Conservation (phyloP, 2,113 vertebrate genomes). For the Lichenostomus cassidix region DNA sequence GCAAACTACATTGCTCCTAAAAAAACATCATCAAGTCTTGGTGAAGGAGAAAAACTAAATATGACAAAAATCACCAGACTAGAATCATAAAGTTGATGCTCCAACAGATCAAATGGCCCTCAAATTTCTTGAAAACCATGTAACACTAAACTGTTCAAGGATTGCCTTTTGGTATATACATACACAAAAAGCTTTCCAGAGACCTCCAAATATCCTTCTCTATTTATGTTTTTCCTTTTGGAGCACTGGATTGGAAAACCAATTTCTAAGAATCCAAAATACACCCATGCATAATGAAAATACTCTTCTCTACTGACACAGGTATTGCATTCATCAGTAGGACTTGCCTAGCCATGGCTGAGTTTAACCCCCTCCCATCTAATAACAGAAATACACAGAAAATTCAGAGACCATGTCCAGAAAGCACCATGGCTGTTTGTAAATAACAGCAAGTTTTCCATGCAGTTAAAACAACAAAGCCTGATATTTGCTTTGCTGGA, state of each 20-base stretch:
- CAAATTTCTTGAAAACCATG: background rate
- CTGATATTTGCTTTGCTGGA: background rate
- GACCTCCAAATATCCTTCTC: background rate
- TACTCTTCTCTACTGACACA: background rate
- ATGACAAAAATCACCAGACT: background rate
- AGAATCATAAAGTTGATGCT: background rate
- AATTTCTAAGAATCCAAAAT: background rate
- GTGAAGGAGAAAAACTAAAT: background rate
- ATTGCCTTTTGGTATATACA: background rate
- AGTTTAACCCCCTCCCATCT: background rate
- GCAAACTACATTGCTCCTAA: background rate
- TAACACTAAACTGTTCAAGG: background rate
- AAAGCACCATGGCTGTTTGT: background rate
- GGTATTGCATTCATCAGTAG: background rate
- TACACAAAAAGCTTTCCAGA: background rate
- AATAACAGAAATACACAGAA: background rate
- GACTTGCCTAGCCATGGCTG: background rate
- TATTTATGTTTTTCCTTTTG: background rate
- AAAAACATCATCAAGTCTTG: background rate
- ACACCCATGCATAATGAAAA: background rate
- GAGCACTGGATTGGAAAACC: background rate
- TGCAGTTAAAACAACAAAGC: background rate
- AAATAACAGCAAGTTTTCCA: background rate
- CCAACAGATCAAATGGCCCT: background rate
- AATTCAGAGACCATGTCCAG: background rate